Conservation (phyloP, 2,888 invertebrate genomes). For the Sepiola atlantica region DNA sequence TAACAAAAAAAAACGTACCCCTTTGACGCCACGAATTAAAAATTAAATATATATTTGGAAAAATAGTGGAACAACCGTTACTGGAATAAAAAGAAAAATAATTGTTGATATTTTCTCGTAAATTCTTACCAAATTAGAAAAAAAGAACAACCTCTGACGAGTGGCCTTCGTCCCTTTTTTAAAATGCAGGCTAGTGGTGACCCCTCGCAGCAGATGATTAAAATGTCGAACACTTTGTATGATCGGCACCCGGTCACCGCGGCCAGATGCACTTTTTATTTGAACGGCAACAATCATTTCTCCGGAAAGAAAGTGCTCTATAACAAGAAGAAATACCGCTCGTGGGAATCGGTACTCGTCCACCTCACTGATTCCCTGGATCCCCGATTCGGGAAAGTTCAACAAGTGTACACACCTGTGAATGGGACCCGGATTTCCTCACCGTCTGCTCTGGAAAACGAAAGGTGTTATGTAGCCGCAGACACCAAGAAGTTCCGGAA, state of each 20-base stretch:
- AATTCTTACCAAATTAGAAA: background rate
- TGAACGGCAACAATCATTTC: conserved; percentile 37
- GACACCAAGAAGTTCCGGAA: background rate
- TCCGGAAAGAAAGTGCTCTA: conserved; percentile 33
- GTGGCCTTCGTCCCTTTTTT: background rate
- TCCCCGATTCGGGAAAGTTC: conserved; percentile 34
- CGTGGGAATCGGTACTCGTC: conserved; percentile 43
- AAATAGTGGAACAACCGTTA: background rate
- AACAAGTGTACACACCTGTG: conserved; percentile 34
- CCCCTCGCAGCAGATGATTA: background rate
- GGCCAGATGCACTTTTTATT: conserved; percentile 22
- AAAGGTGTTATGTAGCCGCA: conserved; percentile 33
- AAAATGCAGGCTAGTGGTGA: background rate
- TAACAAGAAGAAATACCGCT: conserved; percentile 23
- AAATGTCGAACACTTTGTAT: background rate
- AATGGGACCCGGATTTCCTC: conserved; percentile 32
- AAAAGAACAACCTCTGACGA: no score
- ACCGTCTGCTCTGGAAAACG: background rate
- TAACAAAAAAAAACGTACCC: background rate
- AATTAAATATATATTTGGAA: background rate
- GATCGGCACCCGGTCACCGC: background rate
- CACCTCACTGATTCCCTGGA: conserved; percentile 24
- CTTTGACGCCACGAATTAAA: background rate
- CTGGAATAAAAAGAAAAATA: background rate
- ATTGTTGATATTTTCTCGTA: background rate